phyloP scores from a whole-genome alignment of 2,113 vertebrate genomes.

The Cephalopholis sonnerati region DNA sequence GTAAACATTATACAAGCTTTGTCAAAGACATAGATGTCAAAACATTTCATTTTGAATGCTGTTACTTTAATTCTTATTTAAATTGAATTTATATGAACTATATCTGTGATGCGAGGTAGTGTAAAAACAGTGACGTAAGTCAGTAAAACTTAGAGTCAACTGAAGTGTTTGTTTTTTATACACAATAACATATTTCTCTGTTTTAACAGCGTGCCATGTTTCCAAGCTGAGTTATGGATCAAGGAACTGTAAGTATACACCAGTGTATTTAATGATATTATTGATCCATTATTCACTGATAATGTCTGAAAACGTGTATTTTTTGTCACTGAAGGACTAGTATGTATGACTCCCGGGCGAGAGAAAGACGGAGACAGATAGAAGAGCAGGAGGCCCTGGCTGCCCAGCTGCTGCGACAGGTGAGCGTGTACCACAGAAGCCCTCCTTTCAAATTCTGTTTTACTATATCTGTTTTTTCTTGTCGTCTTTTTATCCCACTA shows the following conservation, averaged over 20 bases:
- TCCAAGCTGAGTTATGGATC: slow-evolving; percentile 96
- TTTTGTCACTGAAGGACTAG: slow-evolving; percentile 87
- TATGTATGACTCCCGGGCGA: slow-evolving; percentile 93
- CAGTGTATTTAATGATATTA: not conserved
- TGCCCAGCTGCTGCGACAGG: slow-evolving; percentile 91
- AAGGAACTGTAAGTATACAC: slow-evolving; percentile 93
- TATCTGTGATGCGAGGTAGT: not conserved
- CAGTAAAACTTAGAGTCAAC: not conserved
- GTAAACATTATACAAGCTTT: not conserved
- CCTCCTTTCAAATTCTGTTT: not conserved
- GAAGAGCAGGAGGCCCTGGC: slow-evolving; percentile 93
- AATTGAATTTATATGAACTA: not conserved
- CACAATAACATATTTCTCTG: slow-evolving; percentile 15
- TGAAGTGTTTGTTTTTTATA: not conserved
- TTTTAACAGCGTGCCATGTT: slow-evolving; percentile 87
- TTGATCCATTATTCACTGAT: not conserved
- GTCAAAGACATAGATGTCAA: not conserved
- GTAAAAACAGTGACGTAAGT: not conserved
- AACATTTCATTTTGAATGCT: not conserved
- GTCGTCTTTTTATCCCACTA: not conserved
- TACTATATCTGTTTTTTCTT: not conserved
- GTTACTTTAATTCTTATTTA: not conserved
- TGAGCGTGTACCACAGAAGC: slow-evolving; percentile 56
- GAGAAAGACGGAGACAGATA: slow-evolving; percentile 93
- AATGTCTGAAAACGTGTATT: not conserved